Base-by-base conservation (phyloP, 1,140 invertebrate species). In the Drosophila ercepeae region DNA sequence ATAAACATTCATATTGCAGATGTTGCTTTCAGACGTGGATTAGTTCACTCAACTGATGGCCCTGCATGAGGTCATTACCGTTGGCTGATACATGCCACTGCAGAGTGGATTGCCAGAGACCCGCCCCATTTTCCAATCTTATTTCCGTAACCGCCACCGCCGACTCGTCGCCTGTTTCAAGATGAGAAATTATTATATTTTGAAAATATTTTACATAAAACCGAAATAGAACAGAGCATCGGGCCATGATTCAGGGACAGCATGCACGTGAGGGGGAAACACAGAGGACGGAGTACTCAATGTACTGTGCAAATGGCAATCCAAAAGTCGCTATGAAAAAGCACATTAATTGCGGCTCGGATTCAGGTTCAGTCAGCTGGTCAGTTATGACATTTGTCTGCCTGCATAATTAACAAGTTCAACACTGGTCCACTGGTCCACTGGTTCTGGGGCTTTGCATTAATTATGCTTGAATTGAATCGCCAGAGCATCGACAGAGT, bases 361-460 rank as follows among this genome's bases (percentile, higher is more conserved):
- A 44, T 45, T 67, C 61, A n/a, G 61, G 64, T 68, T 68, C 64
- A 68, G 46, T 45, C 64, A 53, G 60, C 64, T 67, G 64, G 64
- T 36, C 64, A 67, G 16, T 53, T 67, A 53, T 50, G 54, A 59
- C 69, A 50, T 49, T 74, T 50, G 58, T 74, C 49, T 63, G 68
- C 48, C 34, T 65, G 71, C 68, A 73, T 82, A 82, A 82, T 77
- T 82, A 77, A 81, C 41, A 60, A 79, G 61, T 39, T 39, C n/a
- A 13, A 13, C 36, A 39, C 13, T 39, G 36, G 11, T 9, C 36
- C 36, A 5, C 36, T 1, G 32, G 11, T 13, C n/a, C n/a, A 3
- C 32, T 34, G 32, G 4, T 13, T 13, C 36, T 23, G 29, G n/a
- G 50, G 27, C 41, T 58, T 48, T 61, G 51, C 23, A 58, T 72